Conservation (phyloP, 2,797 vertebrate genomes). For the Knipowitschia caucasica region DNA sequence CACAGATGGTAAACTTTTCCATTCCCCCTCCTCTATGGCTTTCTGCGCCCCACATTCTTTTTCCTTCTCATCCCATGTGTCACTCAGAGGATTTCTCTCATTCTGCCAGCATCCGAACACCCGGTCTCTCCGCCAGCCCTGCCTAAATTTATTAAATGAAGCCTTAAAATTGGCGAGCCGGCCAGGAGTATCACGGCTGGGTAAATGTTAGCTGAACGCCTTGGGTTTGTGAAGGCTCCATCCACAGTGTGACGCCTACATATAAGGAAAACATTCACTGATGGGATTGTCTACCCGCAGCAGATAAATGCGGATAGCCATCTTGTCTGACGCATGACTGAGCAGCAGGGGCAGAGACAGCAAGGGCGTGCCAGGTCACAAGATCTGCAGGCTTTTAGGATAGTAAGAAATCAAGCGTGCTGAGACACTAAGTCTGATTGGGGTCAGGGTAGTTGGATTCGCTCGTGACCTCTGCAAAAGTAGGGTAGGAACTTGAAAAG, state of each 20-base stretch:
- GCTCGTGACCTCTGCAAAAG: conserved; percentile 25
- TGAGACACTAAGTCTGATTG: conserved; percentile 39
- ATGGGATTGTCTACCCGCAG: conserved; percentile 17
- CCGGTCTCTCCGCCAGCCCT: conserved; percentile 15
- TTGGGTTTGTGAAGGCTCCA: conserved; percentile 10
- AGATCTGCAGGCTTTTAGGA: conserved; percentile 23
- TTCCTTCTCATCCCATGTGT: conserved; percentile 41
- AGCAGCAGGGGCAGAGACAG: conserved; percentile 18
- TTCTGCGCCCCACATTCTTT: conserved; percentile 43
- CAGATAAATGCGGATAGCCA: conserved; percentile 22
- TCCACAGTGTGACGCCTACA: conserved; percentile 23
- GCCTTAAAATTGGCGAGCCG: conserved; percentile 23
- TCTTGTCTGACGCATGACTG: conserved; percentile 19
- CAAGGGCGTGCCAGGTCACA: conserved; percentile 16
- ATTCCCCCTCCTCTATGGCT: conserved; percentile 26
- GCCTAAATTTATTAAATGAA: conserved; percentile 45
- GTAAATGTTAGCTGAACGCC: conserved; percentile 37
- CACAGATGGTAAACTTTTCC: conserved; percentile 61
- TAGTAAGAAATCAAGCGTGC: conserved; percentile 36
- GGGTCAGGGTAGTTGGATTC: conserved; percentile 32
- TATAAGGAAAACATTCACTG: conserved; percentile 25
- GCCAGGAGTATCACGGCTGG: conserved; percentile 16
- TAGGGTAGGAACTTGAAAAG: conserved; percentile 4
- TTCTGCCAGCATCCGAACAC: conserved; percentile 28
- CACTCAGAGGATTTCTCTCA: conserved; percentile 40